Percentiles rank a stretch among this genome's conserved stretches.
These are phyloP conservation scores for Cheilosia variabilis DNA, from an alignment of 2,888 invertebrate species.

Conservation along the genomic window DNA sequence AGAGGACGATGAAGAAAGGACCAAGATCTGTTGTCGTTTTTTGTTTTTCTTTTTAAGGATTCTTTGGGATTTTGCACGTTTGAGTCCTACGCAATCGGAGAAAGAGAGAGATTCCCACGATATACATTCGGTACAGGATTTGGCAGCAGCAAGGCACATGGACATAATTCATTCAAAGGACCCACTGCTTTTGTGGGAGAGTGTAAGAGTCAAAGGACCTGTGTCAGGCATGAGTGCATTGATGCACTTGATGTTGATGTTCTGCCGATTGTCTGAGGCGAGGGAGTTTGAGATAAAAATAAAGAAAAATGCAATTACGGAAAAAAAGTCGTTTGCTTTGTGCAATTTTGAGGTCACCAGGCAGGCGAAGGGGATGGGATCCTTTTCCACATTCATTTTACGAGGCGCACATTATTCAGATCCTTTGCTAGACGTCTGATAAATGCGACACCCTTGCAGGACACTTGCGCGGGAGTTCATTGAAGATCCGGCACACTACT, in stretches of 20 bases:
- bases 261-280: constrained; percentile 55
- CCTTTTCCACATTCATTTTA: constrained; percentile 56
- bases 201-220: constrained; percentile 63
- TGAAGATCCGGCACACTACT: constrained; percentile 33
- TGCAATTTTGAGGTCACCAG: constrained; percentile 35
- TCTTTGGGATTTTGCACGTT: constrained; percentile 55
- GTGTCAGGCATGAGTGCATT: constrained; percentile 71
- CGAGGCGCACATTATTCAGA: constrained; percentile 20
- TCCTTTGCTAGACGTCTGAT: constrained; percentile 19
- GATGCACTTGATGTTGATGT: constrained; percentile 74
- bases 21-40: constrained; percentile 12
- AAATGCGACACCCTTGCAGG: constrained; percentile 52
- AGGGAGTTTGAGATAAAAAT: background rate
- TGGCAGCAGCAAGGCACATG: constrained; percentile 61
- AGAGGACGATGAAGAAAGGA: constrained; percentile 44
- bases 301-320: constrained; percentile 42
- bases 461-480: constrained; percentile 23
- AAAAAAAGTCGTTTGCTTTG: constrained; percentile 8
- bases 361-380: constrained; percentile 2
- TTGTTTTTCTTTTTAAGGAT: constrained; percentile 13
- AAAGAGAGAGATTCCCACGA: constrained; percentile 63
- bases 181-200: constrained; percentile 23
- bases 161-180: constrained; percentile 65
- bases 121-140: constrained; percentile 28
- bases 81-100: constrained; percentile 28